Evolutionary conservation across 2,888 invertebrate species (phyloP).

Genomic region (Nemotelus nigrinus): DNA sequence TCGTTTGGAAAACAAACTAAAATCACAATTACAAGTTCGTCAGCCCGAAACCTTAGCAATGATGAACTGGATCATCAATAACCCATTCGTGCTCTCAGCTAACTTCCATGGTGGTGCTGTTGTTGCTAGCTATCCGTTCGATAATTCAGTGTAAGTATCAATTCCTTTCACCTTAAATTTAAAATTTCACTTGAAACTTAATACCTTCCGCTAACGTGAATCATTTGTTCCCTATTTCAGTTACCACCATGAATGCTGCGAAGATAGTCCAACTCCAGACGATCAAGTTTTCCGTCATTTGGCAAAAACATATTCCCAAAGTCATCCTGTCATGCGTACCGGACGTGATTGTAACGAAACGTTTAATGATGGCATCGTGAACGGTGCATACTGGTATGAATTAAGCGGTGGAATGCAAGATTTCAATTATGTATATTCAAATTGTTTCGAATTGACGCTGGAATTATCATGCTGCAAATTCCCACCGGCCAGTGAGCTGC

Average conservation of each 20-base stretch:
- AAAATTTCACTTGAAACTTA: background rate
- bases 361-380: conserved; percentile 85
- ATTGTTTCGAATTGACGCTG: conserved; percentile 96
- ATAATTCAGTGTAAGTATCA: conserved; percentile 77
- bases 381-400: conserved; percentile 93
- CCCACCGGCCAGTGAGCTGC: conserved; percentile 77
- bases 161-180: conserved; percentile 4
- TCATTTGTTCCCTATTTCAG: conserved; percentile 51
- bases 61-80: conserved; percentile 87
- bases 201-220: background rate
- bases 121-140: conserved; percentile 97
- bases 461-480: conserved; percentile 97
- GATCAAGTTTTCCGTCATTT: conserved; percentile 82
- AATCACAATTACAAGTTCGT: conserved; percentile 65
- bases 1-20: conserved; percentile 72
- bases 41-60: conserved; percentile 90
- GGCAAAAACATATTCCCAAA: conserved; percentile 79
- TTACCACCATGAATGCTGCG: conserved; percentile 72
- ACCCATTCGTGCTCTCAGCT: conserved; percentile 92
- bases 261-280: conserved; percentile 83
- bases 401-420: conserved; percentile 97
- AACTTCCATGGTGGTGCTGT: conserved; percentile 97
- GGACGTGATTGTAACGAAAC: conserved; percentile 80
- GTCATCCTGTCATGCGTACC: conserved; percentile 78
- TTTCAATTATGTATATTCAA: conserved; percentile 95